Evolutionary conservation across 2,888 invertebrate genomes (phyloP), one percentile per base, ranked within the genome.

Genomic region (Neria commutata): DNA sequence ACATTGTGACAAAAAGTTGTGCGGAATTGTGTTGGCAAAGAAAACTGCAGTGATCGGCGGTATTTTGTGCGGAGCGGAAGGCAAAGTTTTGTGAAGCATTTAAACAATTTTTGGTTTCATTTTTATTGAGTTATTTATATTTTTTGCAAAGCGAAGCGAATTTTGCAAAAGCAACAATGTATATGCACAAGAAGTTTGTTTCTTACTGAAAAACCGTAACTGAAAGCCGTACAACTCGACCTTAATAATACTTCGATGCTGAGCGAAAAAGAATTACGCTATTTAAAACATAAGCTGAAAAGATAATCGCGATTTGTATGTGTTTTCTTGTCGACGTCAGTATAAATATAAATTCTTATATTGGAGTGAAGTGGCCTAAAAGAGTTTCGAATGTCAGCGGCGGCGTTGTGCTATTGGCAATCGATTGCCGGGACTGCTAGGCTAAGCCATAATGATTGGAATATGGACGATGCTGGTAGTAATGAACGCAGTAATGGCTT

Each of bases 341-440:
- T n/a, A n/a, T n/a, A n/a, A n/a, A n/a, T n/a, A n/a, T n/a, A n/a
- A n/a, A n/a, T n/a, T n/a, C n/a, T 33, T 47, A 37, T 45, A 23
- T 25, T 24, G 40, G 50, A 14, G 14, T 45, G 11, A 49, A 50
- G 29, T 34, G n/a, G 21, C 34, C 4, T 54, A 59, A 33, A 58
- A 62, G 56, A 61, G 59, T 59, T n/a, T n/a, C n/a, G n/a, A 51
- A 70, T 70, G 68, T 69, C 70, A 10, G 47, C 69, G 17, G 69
- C 70, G 45, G 66, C 69, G 33, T 60, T 70, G 40, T 67, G 67
- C 26, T 70, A 67, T 46, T 62, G 69, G 33, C 69, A 69, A 58
- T 67, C 68, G 34, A 49, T 66, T 54, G 60, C 65, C 29, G 54
- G 62, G 8, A 49, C 54, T 10, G 24, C 60, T 23, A 47, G 26